Conservation (phyloP, 2,888 invertebrate species). For the Macroteleia sp. region DNA sequence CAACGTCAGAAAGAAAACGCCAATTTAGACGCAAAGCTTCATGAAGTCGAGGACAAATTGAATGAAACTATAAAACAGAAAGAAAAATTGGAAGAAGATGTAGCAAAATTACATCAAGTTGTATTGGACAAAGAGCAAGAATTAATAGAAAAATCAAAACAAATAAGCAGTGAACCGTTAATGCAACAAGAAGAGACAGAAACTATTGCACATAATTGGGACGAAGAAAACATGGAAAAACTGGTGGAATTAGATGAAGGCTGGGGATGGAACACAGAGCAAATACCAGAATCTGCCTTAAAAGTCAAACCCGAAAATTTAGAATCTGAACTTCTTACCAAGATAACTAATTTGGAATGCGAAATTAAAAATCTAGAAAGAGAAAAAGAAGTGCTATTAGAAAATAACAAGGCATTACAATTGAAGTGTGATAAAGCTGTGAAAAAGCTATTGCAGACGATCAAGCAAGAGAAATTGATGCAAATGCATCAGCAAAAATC, state of each 20-base stretch:
- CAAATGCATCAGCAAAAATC: slow-evolving; percentile 86
- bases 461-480: slow-evolving; percentile 86
- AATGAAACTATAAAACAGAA: slow-evolving; percentile 63
- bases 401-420: slow-evolving; percentile 88
- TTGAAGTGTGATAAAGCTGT: slow-evolving; percentile 91
- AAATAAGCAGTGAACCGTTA: neutral
- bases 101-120: slow-evolving; percentile 26
- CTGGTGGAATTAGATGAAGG: slow-evolving; percentile 85
- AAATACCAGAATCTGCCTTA: slow-evolving; percentile 84
- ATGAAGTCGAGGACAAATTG: slow-evolving; percentile 66
- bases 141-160: slow-evolving; percentile 27
- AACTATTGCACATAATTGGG: slow-evolving; percentile 83
- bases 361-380: slow-evolving; percentile 86
- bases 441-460: slow-evolving; percentile 93
- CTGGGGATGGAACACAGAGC: slow-evolving; percentile 87
- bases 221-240: slow-evolving; percentile 71
- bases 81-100: slow-evolving; percentile 30
- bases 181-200: slow-evolving; percentile 26
- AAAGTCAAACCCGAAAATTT: slow-evolving; percentile 66
- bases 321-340: slow-evolving; percentile 79
- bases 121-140: slow-evolving; percentile 31
- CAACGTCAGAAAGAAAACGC: slow-evolving; percentile 63
- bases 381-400: slow-evolving; percentile 86
- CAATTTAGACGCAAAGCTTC: slow-evolving; percentile 21
- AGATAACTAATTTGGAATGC: slow-evolving; percentile 86